Base-by-base conservation (phyloP, 2,888 invertebrate species). In the Flabesymbios commensalis region DNA sequence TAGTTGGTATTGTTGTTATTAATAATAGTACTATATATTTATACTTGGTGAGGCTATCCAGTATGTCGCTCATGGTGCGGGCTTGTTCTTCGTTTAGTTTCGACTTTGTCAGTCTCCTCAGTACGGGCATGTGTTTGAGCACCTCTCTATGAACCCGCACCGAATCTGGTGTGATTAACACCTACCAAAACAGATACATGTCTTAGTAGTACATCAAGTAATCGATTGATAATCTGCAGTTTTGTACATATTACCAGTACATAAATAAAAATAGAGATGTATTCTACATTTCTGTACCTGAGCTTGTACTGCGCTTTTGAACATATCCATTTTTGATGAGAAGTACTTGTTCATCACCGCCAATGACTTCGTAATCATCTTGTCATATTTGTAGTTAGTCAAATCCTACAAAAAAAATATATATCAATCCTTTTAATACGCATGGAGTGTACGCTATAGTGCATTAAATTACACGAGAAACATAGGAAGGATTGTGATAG, bases 321-420 rank as follows among this genome's bases (percentile, higher is more conserved):
- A 83, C 74, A 83, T 74, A 65, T 78, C 76, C 57, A 75, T 78
- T 67, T 80, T 80, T n/a, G 80, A 77, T 1, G 82, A 81, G 67
- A 78, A 82, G 45, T 79, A 75, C 59, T 78, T 79, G 72, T 81
- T 81, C 33, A 83, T 74, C 10, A 82, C 76, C 55, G 76, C 74
- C 49, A 83, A 69, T 3, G 81, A 73, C 68, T 81, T 79, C 28
- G 78, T 79, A 49, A 82, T 76, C 71, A 83, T 70, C 61, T 77
- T 77, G 72, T 80, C 76, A 68, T 81, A 79, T 54, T 80, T 77
- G 71, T 83, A 83, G 65, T 74, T 69, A 1, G 78, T 70, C 68
- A 81, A 62, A 68, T 81, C 81, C 82, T 80, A n/a, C 10, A n/a
- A 7, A 45, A 45, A 7, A 22, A 17, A n/a, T n/a, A n/a, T n/a